Base-by-base conservation (phyloP, 2,113 vertebrate species). In the Ornithorhynchus anatinus region DNA sequence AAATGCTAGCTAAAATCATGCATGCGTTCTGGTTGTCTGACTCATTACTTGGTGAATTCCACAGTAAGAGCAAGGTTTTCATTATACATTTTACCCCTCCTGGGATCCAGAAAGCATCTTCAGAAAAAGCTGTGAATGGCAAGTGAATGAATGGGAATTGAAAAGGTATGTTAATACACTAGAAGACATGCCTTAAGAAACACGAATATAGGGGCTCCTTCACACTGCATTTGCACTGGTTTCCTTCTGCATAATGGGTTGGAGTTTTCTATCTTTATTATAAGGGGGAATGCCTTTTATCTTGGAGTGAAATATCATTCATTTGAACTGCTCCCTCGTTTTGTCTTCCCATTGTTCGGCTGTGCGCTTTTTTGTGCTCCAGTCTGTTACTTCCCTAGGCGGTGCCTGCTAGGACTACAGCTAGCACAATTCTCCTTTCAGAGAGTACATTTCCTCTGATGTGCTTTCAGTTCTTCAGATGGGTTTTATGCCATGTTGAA, bases 301-400 rank as follows among this genome's bases (percentile, higher is more conserved):
- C 74, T 63, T 61, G 29, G 3, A 10, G 54, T 70, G 43, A 72
- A 64, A 58, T 64, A 38, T 16, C 44, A 25, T 39, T 67, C 25
- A 43, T 79, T 75, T 59, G 38, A 60, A 56, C 44, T 56, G 36
- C 39, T 69, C 7, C 25, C 54, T 60, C 79, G 12, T 20, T 47
- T 72, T 62, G 63, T 69, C 45, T 74, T 83, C 60, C 60, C 31
- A 20, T 29, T 56, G 48, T 37, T 58, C 74, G 10, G 8, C 8
- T 2, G 4, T 51, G 7, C n/a, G 9, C 64, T 23, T 75, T 51
- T 81, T 68, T 60, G 37, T 56, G n/a, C 44, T 12, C 62, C 72
- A 40, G 33, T 75, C 36, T 77, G 14, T 75, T 22, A 63, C 53
- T 75, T 84, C 59, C 23, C 72, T 11, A 62, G 50, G 25, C 0